A percentile compares a stretch with the other conserved stretches of the same genome.
These are phyloP conservation scores for Cylindroiulus punctatus DNA, from an alignment of 2,888 invertebrate genomes.

Conservation along the genomic window DNA sequence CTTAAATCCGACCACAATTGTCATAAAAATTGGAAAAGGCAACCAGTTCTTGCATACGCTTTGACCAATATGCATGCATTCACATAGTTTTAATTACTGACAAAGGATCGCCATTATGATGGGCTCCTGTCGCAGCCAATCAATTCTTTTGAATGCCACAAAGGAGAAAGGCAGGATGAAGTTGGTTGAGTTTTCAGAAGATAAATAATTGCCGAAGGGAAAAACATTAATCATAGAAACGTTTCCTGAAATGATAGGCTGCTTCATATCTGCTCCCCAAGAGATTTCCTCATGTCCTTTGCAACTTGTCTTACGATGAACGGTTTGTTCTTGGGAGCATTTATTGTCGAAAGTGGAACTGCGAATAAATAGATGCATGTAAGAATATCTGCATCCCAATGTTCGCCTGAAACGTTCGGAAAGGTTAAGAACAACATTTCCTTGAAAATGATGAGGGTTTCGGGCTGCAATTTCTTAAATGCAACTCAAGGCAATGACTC, in stretches of 20 bases:
- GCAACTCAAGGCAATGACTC: not conserved
- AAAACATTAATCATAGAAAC: not conserved
- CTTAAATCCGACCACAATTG: no score
- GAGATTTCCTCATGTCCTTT: not conserved
- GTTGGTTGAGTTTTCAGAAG: not conserved
- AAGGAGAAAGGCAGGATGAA: not conserved
- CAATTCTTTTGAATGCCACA: not conserved
- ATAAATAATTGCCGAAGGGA: slow-evolving; percentile 7
- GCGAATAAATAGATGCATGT: not conserved
- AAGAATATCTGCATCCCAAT: not conserved
- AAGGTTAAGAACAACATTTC: not conserved
- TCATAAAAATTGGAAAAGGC: no score
- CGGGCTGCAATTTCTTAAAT: not conserved
- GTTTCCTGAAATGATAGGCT: slow-evolving; percentile 5
- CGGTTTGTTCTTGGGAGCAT: not conserved
- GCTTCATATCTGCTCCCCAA: not conserved
- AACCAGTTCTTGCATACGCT: no score
- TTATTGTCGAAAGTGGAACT: not conserved
- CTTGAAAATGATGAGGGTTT: not conserved
- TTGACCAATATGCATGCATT: no score
- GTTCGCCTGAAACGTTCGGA: not conserved
- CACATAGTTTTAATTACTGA: no score
- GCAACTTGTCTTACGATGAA: not conserved
- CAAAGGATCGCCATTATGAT: not conserved
- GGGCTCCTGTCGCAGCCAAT: not conserved